phyloP scores from a whole-genome alignment of 2,797 vertebrate species.

The Acridotheres tristis region DNA sequence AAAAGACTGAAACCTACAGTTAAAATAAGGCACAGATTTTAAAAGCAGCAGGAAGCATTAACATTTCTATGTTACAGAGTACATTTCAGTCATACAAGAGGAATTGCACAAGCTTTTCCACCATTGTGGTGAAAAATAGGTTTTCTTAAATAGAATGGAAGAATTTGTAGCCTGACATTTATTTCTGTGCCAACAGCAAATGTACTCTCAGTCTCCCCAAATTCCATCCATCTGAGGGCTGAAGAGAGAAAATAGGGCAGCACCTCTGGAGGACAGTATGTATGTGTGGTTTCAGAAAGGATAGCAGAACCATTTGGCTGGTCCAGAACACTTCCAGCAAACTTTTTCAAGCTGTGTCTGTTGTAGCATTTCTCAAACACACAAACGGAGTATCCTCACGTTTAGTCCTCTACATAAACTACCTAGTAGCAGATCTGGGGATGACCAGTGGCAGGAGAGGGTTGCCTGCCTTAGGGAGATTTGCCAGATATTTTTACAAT shows the following conservation, averaged over 20 bases:
- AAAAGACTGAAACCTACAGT: slow-evolving; percentile 3
- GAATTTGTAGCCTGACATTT: background rate
- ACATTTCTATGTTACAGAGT: background rate
- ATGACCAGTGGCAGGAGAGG: background rate
- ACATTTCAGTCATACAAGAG: background rate
- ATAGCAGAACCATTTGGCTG: background rate
- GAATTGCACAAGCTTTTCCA: background rate
- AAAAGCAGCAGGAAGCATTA: background rate
- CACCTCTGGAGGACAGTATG: background rate
- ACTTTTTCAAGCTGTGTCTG: background rate
- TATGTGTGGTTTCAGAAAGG: background rate
- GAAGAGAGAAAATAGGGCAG: background rate
- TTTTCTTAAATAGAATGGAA: background rate
- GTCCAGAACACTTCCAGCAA: background rate
- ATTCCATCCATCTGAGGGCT: background rate
- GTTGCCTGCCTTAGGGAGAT: background rate
- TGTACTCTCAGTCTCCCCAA: background rate
- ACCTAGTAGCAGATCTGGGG: background rate
- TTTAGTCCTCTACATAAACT: background rate
- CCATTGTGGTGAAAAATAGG: background rate
- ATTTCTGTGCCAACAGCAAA: background rate
- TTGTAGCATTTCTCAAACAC: background rate
- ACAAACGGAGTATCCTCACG: background rate
- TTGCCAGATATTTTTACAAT: background rate
- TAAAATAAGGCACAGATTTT: slow-evolving; percentile 3